These are phyloP conservation scores for Hypercompe scribonia DNA, from an alignment of 2,888 invertebrate species.

Conservation along the genomic window DNA sequence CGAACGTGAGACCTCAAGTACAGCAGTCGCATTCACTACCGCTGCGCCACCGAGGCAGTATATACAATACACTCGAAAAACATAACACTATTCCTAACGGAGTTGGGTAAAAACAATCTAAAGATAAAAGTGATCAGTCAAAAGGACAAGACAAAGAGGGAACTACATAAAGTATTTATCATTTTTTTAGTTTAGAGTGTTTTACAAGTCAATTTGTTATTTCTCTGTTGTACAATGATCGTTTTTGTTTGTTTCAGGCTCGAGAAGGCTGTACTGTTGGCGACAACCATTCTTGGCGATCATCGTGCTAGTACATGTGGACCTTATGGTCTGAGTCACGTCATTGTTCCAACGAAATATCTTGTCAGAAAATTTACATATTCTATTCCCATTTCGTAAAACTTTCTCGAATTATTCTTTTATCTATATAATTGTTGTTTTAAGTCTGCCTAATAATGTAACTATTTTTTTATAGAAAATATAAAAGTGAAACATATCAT, in stretches of 20 bases:
- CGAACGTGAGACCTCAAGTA: no score
- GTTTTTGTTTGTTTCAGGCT: slow-evolving; percentile 73
- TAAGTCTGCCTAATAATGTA: slow-evolving; percentile 31
- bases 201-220: neutral
- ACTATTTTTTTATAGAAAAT: slow-evolving; percentile 25
- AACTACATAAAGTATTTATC: no score
- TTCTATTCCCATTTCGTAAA: slow-evolving; percentile 38
- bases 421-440: slow-evolving; percentile 11
- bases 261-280: slow-evolving; percentile 73
- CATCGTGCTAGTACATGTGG: slow-evolving; percentile 74
- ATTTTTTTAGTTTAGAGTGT: neutral
- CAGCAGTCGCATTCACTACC: no score
- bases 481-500: slow-evolving; percentile 76
- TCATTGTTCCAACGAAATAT: slow-evolving; percentile 12
- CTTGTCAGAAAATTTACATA: slow-evolving; percentile 24
- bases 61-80: no score
- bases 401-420: slow-evolving; percentile 25
- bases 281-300: slow-evolving; percentile 72
- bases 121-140: no score
- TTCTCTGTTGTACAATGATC: neutral
- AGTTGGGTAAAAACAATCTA: no score
- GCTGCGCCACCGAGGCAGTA: no score
- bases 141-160: no score
- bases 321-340: slow-evolving; percentile 65
- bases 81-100: no score